Evolutionary conservation across 1,140 invertebrate species (phyloP), one percentile per base, ranked within the genome.

Genomic region (Drosophila auraria): DNA sequence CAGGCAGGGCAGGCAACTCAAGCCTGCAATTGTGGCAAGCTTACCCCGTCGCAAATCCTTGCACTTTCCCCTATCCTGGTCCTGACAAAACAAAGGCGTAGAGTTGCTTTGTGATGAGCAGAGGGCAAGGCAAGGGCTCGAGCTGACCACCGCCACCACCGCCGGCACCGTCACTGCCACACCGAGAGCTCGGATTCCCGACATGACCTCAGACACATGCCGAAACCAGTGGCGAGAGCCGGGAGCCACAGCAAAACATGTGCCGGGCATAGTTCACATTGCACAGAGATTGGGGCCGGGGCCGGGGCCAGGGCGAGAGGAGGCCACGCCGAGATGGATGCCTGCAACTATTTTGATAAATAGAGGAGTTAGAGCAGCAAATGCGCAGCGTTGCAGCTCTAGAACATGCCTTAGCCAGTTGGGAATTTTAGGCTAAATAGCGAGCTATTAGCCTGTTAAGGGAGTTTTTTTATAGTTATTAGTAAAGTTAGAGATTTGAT

Each of bases 141-240:
- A 11, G 20, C 54, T 57, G 40, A 51, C 62, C 47, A 7, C 17
- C 20, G 3, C 38, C 15, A 12, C 5, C 15, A 23, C 25, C 20
- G 2, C 59, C 59, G n/a, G 12, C 33, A 8, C 60, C 50, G 20
- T 27, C 25, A 15, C 53, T 9, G 17, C 17, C 62, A 65, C 62
- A 58, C 15, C 36, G 12, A 20, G 30, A 30, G 25, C 65, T 56
- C 25, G 38, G 65, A 71, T 73, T 40, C 66, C 66, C 66, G 17
- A 59, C 70, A 73, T 51, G 68, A 72, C 70, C 66, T 58, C 66
- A 73, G 68, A 60, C 68, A 73, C 70, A 72, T 73, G 68, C 66
- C 68, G 47, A 68, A 69, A 56, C 45, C 38, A 44, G 49, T 69
- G 63, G 63, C 49, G 12, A 45, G n/a, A 45, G 25, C 61, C 59